Base-by-base conservation (phyloP, 2,797 vertebrate genomes). In the Anguilla pacifica region DNA sequence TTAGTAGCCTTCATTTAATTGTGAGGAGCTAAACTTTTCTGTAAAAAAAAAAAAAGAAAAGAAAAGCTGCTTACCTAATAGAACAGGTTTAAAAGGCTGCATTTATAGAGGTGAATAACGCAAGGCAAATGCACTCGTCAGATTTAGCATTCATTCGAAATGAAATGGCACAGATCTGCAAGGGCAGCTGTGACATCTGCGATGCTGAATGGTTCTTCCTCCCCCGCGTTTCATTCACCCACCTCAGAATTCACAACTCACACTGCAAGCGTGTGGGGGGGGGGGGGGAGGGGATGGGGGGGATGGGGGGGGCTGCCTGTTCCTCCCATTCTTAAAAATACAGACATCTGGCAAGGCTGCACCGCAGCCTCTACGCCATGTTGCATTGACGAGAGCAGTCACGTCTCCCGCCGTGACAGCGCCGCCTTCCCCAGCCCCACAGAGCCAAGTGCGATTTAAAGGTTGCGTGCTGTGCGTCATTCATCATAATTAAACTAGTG, bases 271-370 rank as follows among this genome's bases (percentile, higher is more conserved):
- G 43, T 46, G 43, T 43, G 43, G 43, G 43, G 43, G 93, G 95
- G 90, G 93, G 95, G 90, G 92, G 43, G 4, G 43, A 93, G 95
- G 90, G 92, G 90, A 93, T 0, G 93, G 95, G 89, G 92, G 90
- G 93, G 94, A 92, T 92, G 95, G 93, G 94, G 95, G 90, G 93
- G 93, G 91, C 92, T 87, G 89, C 94, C 94, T 89, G 92, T 94
- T 95, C 93, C 95, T 94, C 92, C 90, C 93, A 82, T 93, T 95
- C 95, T 96, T 95, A 97, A 97, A 97, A 95, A 96, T 96, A 94
- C 95, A 96, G 92, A 91, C 96, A 95, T 95, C 95, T 95, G 94
- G 94, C 94, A 95, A 93, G 96, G 95, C 94, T 94, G 94, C 43
- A 46, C 92, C 91, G 92, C 92, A 85, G 95, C 95, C 95, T 95